These are phyloP conservation scores for Addax nasomaculatus DNA, from an alignment of 2,113 vertebrate genomes.

Conservation along the genomic window DNA sequence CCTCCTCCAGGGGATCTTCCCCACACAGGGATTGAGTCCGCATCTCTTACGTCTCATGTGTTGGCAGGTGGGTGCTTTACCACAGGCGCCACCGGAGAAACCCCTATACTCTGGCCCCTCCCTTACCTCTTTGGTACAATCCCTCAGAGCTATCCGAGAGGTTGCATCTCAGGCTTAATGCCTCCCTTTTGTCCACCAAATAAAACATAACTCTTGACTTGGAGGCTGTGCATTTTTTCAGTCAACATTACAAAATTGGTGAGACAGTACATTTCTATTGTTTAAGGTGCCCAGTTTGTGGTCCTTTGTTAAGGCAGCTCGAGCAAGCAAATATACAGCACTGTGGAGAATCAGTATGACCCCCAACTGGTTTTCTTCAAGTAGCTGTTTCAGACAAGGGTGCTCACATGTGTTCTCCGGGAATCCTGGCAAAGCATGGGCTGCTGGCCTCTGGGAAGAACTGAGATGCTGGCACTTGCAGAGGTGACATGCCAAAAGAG, in stretches of 20 bases:
- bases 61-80: background rate
- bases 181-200: background rate
- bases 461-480: background rate
- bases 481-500: background rate
- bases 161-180: background rate
- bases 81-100: background rate
- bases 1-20: background rate
- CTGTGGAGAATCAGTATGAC: background rate
- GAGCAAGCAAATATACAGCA: background rate
- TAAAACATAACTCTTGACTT: background rate
- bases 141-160: background rate
- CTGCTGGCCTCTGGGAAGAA: background rate
- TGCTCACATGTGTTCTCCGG: background rate
- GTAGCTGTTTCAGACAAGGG: background rate
- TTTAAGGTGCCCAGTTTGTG: background rate
- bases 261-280: background rate
- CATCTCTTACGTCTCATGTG: background rate
- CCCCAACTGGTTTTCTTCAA: background rate
- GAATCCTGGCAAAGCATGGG: background rate
- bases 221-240: background rate
- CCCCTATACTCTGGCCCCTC: background rate
- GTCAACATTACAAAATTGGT: background rate
- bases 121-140: background rate
- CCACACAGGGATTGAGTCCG: rapidly evolving
- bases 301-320: background rate